Conservation (phyloP, 2,888 invertebrate genomes). For the Sisyra terminalis region DNA sequence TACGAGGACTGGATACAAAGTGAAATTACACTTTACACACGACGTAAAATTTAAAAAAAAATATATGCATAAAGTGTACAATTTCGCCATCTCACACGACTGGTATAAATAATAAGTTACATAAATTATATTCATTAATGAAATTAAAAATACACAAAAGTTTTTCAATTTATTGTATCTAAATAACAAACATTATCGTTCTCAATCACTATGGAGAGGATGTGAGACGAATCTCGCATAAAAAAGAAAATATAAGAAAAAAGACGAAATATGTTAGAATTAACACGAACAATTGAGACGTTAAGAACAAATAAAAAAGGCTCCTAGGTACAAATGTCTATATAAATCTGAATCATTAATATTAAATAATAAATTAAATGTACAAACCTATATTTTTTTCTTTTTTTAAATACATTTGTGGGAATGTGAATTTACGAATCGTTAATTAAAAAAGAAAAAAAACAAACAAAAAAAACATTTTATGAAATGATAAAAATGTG, state of each 20-base stretch:
- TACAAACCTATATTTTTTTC: too few relatives aligned
- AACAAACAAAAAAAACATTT: not conserved
- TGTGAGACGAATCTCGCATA: not conserved
- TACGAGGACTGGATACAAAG: constrained; percentile 9
- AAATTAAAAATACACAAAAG: constrained; percentile 9
- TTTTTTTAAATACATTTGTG: too few relatives aligned
- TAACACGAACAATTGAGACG: not conserved
- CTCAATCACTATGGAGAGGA: constrained; percentile 4
- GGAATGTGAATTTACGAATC: too few relatives aligned
- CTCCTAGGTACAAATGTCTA: not conserved
- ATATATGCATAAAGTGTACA: too few relatives aligned
- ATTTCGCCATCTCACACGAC: constrained; percentile 3
- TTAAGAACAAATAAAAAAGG: not conserved
- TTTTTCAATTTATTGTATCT: constrained; percentile 6
- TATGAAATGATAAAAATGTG: not conserved
- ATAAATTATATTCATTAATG: constrained; percentile 23
- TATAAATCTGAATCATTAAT: not conserved
- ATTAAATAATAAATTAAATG: not conserved
- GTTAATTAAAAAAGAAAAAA: too few relatives aligned
- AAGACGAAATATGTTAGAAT: constrained; percentile 1
- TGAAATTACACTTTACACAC: too few relatives aligned
- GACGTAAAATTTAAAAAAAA: too few relatives aligned
- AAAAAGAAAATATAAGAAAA: constrained; percentile 4
- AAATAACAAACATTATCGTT: constrained; percentile 9
- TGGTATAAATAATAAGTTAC: constrained; percentile 31